A percentile compares a stretch with the other conserved stretches of the same genome.
Evolutionary conservation across 2,888 invertebrate species (phyloP).

Genomic region (Zele albiditarsus): DNA sequence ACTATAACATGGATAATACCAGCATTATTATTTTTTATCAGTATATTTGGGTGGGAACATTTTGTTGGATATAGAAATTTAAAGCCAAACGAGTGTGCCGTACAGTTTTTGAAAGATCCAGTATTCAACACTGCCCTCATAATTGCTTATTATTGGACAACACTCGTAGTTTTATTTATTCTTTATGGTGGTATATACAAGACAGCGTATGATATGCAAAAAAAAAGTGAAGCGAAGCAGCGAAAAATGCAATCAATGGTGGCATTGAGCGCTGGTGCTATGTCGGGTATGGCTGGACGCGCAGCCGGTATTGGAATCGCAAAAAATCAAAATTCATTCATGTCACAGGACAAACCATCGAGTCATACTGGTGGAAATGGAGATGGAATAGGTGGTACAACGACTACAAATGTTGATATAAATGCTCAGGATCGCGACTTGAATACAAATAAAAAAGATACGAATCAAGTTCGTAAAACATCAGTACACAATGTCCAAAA

Average conservation of each 20-base stretch:
- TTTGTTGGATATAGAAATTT: conserved; percentile 95
- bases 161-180: conserved; percentile 94
- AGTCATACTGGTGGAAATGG: conserved; percentile 69
- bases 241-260: conserved; percentile 97
- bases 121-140: conserved; percentile 97
- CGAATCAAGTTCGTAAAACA: conserved; percentile 49
- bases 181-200: conserved; percentile 98
- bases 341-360: conserved; percentile 83
- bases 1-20: conserved; percentile 98
- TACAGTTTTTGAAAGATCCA: conserved; percentile 97
- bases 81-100: conserved; percentile 91
- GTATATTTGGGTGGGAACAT: conserved; percentile 99
- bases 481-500: conserved; percentile 46
- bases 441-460: conserved; percentile 17
- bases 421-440: conserved; percentile 62
- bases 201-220: conserved; percentile 97
- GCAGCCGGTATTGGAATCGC: conserved; percentile 90
- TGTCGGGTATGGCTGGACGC: conserved; percentile 92
- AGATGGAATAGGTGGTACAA: conserved; percentile 49
- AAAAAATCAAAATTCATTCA: conserved; percentile 79
- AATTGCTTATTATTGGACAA: conserved; percentile 98
- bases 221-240: conserved; percentile 96
- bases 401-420: conserved; percentile 61
- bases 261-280: conserved; percentile 89
- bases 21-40: conserved; percentile 95